phyloP scores from a whole-genome alignment of 2,113 vertebrate species.

The Pachyramphus minor region DNA sequence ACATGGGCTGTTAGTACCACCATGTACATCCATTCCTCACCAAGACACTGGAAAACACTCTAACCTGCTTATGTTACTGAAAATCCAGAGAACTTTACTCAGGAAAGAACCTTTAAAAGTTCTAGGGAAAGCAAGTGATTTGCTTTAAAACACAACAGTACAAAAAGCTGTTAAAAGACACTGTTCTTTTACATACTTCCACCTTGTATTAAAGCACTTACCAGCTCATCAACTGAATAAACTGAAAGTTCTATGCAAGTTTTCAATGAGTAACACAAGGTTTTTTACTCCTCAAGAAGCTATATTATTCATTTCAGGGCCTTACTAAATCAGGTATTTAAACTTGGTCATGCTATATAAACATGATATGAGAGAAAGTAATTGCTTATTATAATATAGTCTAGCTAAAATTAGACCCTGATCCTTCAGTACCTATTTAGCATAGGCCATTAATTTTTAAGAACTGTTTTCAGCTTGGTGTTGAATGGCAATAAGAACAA shows the following conservation, averaged over 20 bases:
- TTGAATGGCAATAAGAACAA: not conserved
- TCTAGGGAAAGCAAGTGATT: not conserved
- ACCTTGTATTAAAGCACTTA: not conserved
- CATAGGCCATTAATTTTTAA: constrained; percentile 28
- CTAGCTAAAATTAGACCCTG: constrained; percentile 36
- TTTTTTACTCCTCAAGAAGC: not conserved
- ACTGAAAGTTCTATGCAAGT: not conserved
- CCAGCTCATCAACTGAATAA: not conserved
- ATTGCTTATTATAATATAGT: constrained; percentile 46
- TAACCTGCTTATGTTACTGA: not conserved
- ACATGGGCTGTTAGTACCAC: not conserved
- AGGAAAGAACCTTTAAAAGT: not conserved
- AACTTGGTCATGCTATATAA: constrained; percentile 57
- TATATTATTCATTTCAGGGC: not conserved
- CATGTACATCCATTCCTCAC: not conserved
- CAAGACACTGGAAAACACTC: not conserved
- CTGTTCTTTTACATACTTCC: not conserved
- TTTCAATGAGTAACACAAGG: not conserved
- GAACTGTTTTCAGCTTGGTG: not conserved
- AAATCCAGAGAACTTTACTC: not conserved
- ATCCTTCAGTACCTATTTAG: constrained; percentile 32
- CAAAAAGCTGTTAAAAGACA: not conserved
- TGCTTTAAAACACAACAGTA: not conserved
- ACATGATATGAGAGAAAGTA: constrained; percentile 32
- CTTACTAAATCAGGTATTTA: constrained; percentile 55